Evolutionary conservation across 2,888 invertebrate genomes (phyloP).

Genomic region (Lepidonotus clava): DNA sequence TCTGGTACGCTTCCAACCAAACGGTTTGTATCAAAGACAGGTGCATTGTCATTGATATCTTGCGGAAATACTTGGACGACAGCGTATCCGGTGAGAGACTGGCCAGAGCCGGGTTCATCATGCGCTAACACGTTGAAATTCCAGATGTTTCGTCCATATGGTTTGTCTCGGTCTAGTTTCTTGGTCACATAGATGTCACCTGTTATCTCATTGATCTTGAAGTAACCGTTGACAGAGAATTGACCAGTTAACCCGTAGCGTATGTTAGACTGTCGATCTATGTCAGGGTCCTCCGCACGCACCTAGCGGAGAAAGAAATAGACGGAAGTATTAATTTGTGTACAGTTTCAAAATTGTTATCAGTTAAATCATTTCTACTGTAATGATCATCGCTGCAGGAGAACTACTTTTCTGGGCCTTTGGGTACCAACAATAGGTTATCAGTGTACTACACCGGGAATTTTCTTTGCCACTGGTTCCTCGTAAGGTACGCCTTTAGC

Average conservation of each 20-base stretch:
- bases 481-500: no score
- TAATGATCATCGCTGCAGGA: no score
- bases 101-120: slow-evolving; percentile 73
- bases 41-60: slow-evolving; percentile 98
- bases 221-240: slow-evolving; percentile 65
- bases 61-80: slow-evolving; percentile 98
- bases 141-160: slow-evolving; percentile 65
- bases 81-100: slow-evolving; percentile 92
- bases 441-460: no score
- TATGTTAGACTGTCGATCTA: slow-evolving; percentile 95
- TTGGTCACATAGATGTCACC: slow-evolving; percentile 99
- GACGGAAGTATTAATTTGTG: not conserved
- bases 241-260: slow-evolving; percentile 84
- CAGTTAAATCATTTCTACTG: no score
- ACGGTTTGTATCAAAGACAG: slow-evolving; percentile 85
- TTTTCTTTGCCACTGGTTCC: no score
- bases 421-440: no score
- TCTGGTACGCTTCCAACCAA: slow-evolving; percentile 88
- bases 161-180: slow-evolving; percentile 86
- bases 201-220: slow-evolving; percentile 86
- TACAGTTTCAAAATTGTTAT: not conserved
- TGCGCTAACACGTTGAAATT: slow-evolving; percentile 76
- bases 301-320: slow-evolving; percentile 84
- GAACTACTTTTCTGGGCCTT: no score
- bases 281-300: slow-evolving; percentile 96